Conservation (phyloP, 1,140 invertebrate species). For the Drosophila albomicans region DNA sequence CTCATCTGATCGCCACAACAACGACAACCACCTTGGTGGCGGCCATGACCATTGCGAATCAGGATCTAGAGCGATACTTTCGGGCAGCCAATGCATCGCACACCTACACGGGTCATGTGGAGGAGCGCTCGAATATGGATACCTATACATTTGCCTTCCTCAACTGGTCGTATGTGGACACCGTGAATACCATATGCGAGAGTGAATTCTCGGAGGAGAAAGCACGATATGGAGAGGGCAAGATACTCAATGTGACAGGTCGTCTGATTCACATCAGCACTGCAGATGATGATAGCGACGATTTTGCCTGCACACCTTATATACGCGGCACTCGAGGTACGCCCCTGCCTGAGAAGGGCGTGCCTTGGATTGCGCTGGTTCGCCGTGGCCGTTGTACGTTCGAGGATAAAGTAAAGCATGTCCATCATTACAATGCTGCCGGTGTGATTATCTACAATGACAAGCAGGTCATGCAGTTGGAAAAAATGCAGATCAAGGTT, state of each 20-base stretch:
- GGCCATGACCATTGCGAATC: conserved; percentile 80
- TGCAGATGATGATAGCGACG: conserved; percentile 86
- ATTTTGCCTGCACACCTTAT: conserved; percentile 88
- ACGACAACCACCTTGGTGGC: conserved; percentile 77
- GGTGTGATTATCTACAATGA: conserved; percentile 92
- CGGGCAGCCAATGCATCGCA: conserved; percentile 69
- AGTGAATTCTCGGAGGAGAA: conserved; percentile 86
- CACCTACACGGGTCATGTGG: conserved; percentile 53
- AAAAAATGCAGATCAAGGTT: conserved; percentile 90
- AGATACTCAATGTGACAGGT: conserved; percentile 87
- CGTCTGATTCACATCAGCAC: conserved; percentile 87
- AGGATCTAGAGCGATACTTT: conserved; percentile 82
- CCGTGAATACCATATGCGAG: conserved; percentile 53
- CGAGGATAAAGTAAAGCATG: conserved; percentile 90
- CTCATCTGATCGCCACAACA: conserved; percentile 69
- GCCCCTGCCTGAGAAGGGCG: conserved; percentile 85
- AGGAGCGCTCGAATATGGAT: conserved; percentile 70
- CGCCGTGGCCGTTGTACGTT: conserved; percentile 90
- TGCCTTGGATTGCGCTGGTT: conserved; percentile 91
- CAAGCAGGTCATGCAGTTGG: conserved; percentile 87
- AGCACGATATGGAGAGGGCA: conserved; percentile 90
- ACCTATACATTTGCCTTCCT: conserved; percentile 76
- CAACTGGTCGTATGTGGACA: conserved; percentile 77
- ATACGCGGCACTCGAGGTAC: conserved; percentile 86
- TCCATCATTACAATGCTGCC: conserved; percentile 88